phyloP scores from a whole-genome alignment of 2,797 vertebrate species.

The Lacerta agilis region DNA sequence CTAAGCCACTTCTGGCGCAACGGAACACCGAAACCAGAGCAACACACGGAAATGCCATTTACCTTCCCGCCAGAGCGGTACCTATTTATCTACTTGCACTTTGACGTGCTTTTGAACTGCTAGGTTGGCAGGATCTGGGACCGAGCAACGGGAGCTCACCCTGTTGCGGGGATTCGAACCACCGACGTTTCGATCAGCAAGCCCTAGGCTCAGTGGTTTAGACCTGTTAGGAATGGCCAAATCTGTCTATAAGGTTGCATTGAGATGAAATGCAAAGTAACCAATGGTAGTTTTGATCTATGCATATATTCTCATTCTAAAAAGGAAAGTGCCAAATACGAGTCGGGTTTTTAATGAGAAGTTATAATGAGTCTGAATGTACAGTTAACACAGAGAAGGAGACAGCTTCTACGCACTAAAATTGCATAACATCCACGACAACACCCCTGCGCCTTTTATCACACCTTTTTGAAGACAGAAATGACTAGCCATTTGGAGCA shows the following conservation, averaged over 20 bases:
- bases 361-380: not conserved
- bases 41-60: fast-evolving
- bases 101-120: not conserved
- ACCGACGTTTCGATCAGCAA: no score
- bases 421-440: not conserved
- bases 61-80: no score
- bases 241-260: not conserved
- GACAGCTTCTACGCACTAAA: not conserved
- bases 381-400: not conserved
- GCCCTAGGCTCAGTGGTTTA: no score
- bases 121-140: no score
- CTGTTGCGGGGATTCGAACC: fast-evolving
- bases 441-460: not conserved
- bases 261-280: not conserved
- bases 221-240: not conserved
- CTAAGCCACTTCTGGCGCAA: no score
- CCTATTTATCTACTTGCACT: no score
- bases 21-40: no score
- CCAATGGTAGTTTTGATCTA: not conserved
- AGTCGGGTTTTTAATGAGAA: not conserved
- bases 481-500: not conserved
- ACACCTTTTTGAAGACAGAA: not conserved
- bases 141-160: no score
- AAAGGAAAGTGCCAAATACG: not conserved
- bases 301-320: not conserved